A percentile compares a stretch with the other conserved stretches of the same genome.
These are phyloP conservation scores for Phaetusa simplex DNA, from an alignment of 2,113 vertebrate species.

Conservation along the genomic window DNA sequence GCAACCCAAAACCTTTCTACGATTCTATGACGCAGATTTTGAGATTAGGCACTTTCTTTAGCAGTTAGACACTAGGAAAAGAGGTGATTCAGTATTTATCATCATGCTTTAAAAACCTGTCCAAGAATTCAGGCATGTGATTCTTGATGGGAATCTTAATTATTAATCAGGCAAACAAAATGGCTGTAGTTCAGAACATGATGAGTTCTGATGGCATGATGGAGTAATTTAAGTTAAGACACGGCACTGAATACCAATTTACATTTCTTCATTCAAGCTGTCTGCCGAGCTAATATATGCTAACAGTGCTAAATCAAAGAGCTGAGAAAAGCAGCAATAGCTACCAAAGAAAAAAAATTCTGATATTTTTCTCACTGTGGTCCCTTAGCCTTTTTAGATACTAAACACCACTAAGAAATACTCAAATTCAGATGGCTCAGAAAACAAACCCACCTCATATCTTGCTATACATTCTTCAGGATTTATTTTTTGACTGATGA, in stretches of 20 bases:
- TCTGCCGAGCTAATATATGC: neutral
- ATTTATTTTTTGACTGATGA: constrained; percentile 58
- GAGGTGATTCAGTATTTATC: neutral
- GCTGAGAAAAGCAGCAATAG: neutral
- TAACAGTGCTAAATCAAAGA: neutral
- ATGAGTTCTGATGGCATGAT: neutral
- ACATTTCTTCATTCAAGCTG: neutral
- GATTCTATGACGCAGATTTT: neutral
- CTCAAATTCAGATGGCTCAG: neutral
- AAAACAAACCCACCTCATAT: constrained; percentile 69
- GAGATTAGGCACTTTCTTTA: neutral
- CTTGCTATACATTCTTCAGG: constrained; percentile 50
- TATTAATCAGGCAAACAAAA: neutral
- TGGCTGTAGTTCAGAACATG: neutral
- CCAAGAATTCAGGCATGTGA: neutral
- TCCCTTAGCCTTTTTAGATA: neutral
- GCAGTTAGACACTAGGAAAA: neutral
- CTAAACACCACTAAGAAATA: neutral
- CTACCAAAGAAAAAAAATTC: neutral
- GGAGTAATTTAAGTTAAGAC: neutral
- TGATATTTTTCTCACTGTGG: neutral
- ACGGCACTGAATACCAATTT: neutral
- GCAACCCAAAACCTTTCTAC: neutral
- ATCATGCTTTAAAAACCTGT: neutral
- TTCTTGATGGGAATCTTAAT: neutral